phyloP scores from a whole-genome alignment of 2,888 invertebrate genomes.

The Parelbella ahira region DNA sequence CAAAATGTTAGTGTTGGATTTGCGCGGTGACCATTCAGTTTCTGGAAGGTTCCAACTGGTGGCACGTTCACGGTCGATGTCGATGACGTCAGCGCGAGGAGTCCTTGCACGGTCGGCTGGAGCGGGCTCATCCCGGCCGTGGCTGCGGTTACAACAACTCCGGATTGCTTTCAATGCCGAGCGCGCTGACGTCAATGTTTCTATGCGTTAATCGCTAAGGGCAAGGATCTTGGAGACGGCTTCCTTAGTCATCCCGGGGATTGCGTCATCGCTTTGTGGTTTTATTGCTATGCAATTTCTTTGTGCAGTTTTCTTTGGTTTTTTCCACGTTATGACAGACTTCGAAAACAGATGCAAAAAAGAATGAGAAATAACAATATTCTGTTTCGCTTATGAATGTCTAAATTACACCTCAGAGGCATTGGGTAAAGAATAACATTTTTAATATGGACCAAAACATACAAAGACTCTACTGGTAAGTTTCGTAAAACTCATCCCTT shows the following conservation, averaged over 20 bases:
- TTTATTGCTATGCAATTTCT: constrained; percentile 1
- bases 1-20: constrained; percentile 13
- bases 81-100: constrained; percentile 56
- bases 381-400: too few species aligned
- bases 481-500: too few species aligned
- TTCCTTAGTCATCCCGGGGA: constrained; percentile 12
- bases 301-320: constrained; percentile 1
- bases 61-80: constrained; percentile 38
- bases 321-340: too few species aligned
- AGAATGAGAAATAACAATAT: too few species aligned
- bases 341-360: too few species aligned
- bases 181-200: constrained; percentile 40
- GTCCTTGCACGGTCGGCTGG: constrained; percentile 76
- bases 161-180: constrained; percentile 69
- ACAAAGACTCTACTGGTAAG: too few species aligned
- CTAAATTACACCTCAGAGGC: too few species aligned
- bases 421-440: too few species aligned
- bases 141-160: constrained; percentile 71
- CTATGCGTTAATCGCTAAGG: constrained; percentile 55
- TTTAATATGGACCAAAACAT: too few species aligned
- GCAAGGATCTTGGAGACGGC: constrained; percentile 37
- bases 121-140: constrained; percentile 61
- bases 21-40: too few species aligned
- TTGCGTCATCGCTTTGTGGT: constrained; percentile 19
- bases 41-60: constrained; percentile 18